phyloP scores from a whole-genome alignment of 2,113 vertebrate genomes.

The Numida meleagris region DNA sequence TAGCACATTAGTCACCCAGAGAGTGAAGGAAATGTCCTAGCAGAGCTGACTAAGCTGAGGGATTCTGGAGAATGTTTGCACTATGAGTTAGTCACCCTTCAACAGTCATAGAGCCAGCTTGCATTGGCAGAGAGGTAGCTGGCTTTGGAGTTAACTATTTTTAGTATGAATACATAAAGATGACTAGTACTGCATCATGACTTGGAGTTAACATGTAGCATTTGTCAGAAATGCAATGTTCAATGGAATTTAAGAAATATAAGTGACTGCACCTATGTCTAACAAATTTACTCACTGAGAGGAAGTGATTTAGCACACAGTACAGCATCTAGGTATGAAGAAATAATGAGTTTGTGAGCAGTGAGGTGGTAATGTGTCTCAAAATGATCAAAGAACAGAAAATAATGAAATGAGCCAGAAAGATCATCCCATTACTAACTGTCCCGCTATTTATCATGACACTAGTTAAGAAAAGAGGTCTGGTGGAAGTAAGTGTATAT shows the following conservation, averaged over 20 bases:
- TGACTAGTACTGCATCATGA: slow-evolving; percentile 63
- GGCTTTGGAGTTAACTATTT: slow-evolving; percentile 54
- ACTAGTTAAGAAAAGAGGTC: neutral
- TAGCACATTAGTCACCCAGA: slow-evolving; percentile 48
- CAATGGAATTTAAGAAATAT: slow-evolving; percentile 25
- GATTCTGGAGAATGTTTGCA: slow-evolving; percentile 63
- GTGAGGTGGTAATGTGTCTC: neutral
- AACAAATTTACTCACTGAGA: slow-evolving; percentile 40
- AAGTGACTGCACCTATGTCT: slow-evolving; percentile 30
- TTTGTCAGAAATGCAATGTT: slow-evolving; percentile 65
- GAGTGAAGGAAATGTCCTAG: slow-evolving; percentile 42
- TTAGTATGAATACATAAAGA: slow-evolving; percentile 62
- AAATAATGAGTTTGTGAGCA: neutral
- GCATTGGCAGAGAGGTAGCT: slow-evolving; percentile 45
- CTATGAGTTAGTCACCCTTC: slow-evolving; percentile 61
- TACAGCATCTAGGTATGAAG: neutral
- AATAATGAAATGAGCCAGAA: neutral
- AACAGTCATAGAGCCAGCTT: slow-evolving; percentile 39
- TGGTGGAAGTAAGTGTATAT: neutral
- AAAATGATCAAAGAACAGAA: neutral
- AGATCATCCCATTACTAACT: neutral
- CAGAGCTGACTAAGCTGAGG: slow-evolving; percentile 42
- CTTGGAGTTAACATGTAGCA: slow-evolving; percentile 52
- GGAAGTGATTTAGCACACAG: slow-evolving; percentile 31
- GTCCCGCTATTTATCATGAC: neutral